Conservation (phyloP, 1,140 invertebrate species). For the Hesperophylax magnus region DNA sequence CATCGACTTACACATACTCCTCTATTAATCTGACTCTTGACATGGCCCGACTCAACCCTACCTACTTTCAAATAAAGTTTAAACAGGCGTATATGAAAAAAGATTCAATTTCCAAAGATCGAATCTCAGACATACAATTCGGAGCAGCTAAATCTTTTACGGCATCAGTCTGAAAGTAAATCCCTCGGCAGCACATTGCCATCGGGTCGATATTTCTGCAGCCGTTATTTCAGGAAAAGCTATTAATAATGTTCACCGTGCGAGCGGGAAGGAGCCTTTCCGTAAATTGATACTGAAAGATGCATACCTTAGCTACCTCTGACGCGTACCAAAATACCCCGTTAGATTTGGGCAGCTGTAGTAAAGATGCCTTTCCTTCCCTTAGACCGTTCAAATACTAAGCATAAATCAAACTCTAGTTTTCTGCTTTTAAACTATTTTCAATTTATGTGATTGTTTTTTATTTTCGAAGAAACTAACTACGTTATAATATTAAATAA, state of each 20-base stretch:
- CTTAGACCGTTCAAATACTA: not conserved
- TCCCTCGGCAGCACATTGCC: not conserved
- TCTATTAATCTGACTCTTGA: too few relatives aligned
- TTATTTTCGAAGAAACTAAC: not conserved
- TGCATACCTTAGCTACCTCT: constrained; percentile 22
- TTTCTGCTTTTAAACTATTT: too few relatives aligned
- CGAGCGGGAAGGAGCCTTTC: not conserved
- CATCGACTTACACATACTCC: too few relatives aligned
- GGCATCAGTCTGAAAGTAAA: too few relatives aligned
- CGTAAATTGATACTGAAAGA: constrained; percentile 52
- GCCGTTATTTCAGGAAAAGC: constrained; percentile 20
- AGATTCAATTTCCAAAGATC: too few relatives aligned
- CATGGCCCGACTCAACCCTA: too few relatives aligned
- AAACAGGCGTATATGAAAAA: too few relatives aligned
- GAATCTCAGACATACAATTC: too few relatives aligned
- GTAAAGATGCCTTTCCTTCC: not conserved
- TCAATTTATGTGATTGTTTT: too few relatives aligned
- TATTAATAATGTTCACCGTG: constrained; percentile 47
- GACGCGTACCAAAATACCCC: constrained; percentile 8
- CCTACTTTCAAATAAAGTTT: too few relatives aligned
- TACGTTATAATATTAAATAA: too few relatives aligned
- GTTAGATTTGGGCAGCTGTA: not conserved
- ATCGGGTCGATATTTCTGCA: constrained; percentile 28
- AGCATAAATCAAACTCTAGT: not conserved
- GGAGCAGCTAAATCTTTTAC: too few relatives aligned